Base-by-base conservation (phyloP, 2,888 invertebrate genomes). In the Piscicola geometra region DNA sequence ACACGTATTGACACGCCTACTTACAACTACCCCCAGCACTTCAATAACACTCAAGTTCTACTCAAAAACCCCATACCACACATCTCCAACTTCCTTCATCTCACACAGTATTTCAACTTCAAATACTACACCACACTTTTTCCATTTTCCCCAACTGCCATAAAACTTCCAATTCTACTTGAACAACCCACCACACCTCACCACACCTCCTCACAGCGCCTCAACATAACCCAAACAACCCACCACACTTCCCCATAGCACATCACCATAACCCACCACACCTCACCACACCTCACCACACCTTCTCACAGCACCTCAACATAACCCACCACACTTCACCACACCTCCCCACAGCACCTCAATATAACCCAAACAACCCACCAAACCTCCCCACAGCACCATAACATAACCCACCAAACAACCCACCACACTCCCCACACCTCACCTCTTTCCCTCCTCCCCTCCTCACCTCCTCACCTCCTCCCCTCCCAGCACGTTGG, bases 401-500 rank as follows among this genome's bases (percentile, higher is more conserved):
- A n/a, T n/a, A n/a, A n/a, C n/a, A n/a, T n/a, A n/a, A n/a, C n/a
- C n/a, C n/a, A n/a, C n/a, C n/a, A n/a, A n/a, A n/a, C n/a, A n/a
- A n/a, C n/a, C n/a, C n/a, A n/a, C n/a, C n/a, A n/a, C n/a, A n/a
- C n/a, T n/a, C n/a, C n/a, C n/a, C n/a, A n/a, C n/a, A n/a, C n/a
- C n/a, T n/a, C n/a, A n/a, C 50, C 21, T 47, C 50, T 47, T 47
- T 47, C 21, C 50, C 9, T 47, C 50, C 9, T 47, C n/a, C n/a
- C n/a, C n/a, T n/a, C n/a, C n/a, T n/a, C n/a, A n/a, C n/a, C n/a
- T 56, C 60, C 3, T 56, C 60, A 56, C n/a, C 60, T 25, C n/a
- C 60, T 18, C n/a, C n/a, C 21, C 76, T 72, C 3, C 73, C 71
- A 80, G 80, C 67, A 80, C 80, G 12, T 72, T 80, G 69, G 76